phyloP scores from a whole-genome alignment of 2,797 vertebrate genomes.

The Benthosema pterotum region DNA sequence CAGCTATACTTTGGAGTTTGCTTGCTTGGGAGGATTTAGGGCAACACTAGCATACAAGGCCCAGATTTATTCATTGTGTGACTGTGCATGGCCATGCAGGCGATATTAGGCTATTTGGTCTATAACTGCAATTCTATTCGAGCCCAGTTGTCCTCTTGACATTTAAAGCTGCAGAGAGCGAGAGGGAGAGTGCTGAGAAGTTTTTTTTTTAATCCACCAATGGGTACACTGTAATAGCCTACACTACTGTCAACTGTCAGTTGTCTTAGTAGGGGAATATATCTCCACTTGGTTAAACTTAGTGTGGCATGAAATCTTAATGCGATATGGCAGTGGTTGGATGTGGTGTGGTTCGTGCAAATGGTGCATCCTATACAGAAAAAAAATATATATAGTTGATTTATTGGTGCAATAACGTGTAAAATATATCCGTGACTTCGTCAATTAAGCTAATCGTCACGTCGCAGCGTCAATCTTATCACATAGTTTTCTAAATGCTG shows the following conservation, averaged over 20 bases:
- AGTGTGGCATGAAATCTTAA: constrained; percentile 23
- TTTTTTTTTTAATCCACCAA: no score
- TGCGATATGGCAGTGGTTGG: constrained; percentile 18
- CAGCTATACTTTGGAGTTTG: constrained; percentile 50
- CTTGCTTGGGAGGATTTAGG: constrained; percentile 30
- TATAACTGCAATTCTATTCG: constrained; percentile 59
- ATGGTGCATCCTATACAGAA: constrained; percentile 23
- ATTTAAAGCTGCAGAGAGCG: no score
- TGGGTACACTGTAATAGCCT: no score
- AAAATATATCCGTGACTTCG: background rate
- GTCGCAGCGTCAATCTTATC: background rate
- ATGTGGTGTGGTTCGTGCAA: constrained; percentile 24
- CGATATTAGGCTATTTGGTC: constrained; percentile 39
- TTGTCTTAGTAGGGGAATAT: no score
- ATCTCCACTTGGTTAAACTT: no score
- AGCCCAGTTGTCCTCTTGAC: constrained; percentile 43
- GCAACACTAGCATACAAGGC: constrained; percentile 42
- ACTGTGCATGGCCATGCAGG: constrained; percentile 15
- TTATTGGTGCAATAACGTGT: background rate
- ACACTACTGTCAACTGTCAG: no score
- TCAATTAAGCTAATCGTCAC: constrained; percentile 3
- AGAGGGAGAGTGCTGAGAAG: background rate
- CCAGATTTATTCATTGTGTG: constrained; percentile 38
- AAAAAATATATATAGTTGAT: constrained; percentile 27
- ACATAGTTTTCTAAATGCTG: constrained; percentile 1